phyloP scores from a whole-genome alignment of 2,888 invertebrate genomes.

The Noctua fimbriata region DNA sequence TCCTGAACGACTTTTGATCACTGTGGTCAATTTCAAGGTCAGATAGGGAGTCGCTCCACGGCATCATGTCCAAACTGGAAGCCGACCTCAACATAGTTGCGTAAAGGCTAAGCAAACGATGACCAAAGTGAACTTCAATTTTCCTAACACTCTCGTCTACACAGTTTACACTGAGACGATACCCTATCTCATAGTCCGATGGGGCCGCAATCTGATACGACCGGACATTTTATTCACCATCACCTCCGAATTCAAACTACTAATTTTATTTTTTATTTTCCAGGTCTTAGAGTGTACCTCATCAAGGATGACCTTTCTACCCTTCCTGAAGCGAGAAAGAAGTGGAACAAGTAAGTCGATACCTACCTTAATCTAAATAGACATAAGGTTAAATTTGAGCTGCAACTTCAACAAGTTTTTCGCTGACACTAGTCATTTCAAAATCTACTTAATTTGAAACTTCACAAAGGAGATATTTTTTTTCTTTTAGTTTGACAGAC shows the following conservation, averaged over 20 bases:
- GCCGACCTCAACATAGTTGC: neutral
- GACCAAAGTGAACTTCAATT: neutral
- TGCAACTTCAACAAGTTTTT: neutral
- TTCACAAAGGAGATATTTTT: neutral
- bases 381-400: neutral
- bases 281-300: slow-evolving; percentile 94
- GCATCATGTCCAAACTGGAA: neutral
- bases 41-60: neutral
- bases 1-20: neutral
- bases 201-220: neutral
- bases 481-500: neutral
- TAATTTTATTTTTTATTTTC: slow-evolving; percentile 1
- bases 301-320: slow-evolving; percentile 95
- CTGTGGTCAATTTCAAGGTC: neutral
- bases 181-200: neutral
- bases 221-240: too few relatives aligned
- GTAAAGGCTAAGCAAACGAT: neutral
- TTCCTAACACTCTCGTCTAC: neutral
- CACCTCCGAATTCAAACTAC: neutral
- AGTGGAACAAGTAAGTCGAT: slow-evolving; percentile 87
- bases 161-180: neutral
- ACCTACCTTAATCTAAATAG: neutral
- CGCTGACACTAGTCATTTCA: too few relatives aligned
- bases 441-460: neutral
- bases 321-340: slow-evolving; percentile 92